Evolutionary conservation across 2,797 vertebrate genomes (phyloP), one percentile per base, ranked within the genome.

Genomic region (Sebastes reedi): DNA sequence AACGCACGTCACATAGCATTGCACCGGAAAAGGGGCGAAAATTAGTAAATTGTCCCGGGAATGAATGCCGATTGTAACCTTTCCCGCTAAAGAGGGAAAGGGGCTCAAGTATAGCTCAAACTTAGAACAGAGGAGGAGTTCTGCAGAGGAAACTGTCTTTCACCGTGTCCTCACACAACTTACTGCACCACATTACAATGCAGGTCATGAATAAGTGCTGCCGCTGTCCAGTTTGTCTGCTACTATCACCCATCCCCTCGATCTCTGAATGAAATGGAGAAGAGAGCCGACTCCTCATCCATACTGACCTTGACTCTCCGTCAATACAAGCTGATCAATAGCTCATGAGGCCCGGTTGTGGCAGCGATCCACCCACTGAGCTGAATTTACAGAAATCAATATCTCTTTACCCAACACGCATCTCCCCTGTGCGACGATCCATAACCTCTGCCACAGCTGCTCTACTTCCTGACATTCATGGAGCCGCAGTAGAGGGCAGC

Each of bases 311-410:
- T 94, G 92, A 93, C 83, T 84, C 88, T 55, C 85, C 73, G 18
- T 93, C 92, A 89, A 91, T 92, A 90, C 75, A 87, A 86, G 86
- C 88, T 84, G 90, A 94, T 94, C 93, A 80, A 94, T 94, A 91
- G 84, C 89, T 90, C 86, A 88, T 52, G 79, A 89, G 89, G 82
- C 77, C 39, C n/a, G 56, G 78, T 75, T 69, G 85, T 78, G 85
- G 87, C 89, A 84, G 87, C 73, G 13, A 86, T 90, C 87, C 86
- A 86, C 91, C 87, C 91, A 79, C 86, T 71, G 85, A 92, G 92
- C 89, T 90, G 91, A 92, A 93, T 93, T 88, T 91, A 90, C 89
- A 87, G 83, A 88, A 91, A 93, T 94, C 93, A 81, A 92, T 94
- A 93, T 86, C 89, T 86, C 92, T 90, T 87, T 82, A 86, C 80